Evolutionary conservation across 1,140 invertebrate genomes (phyloP).

Genomic region (Aphis craccivora): DNA sequence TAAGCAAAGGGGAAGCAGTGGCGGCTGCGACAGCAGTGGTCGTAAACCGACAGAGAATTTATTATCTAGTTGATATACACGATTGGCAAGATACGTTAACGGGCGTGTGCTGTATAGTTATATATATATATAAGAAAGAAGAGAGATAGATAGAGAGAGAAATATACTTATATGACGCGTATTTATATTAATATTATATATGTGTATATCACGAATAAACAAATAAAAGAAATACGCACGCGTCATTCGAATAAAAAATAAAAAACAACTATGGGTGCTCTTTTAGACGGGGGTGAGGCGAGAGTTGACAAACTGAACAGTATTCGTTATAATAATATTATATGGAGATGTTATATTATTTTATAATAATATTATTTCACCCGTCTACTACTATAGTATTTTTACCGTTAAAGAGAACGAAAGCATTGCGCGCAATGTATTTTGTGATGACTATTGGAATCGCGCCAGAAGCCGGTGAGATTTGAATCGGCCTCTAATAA

Average conservation of each 20-base stretch:
- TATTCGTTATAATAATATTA: neutral
- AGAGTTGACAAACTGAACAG: neutral
- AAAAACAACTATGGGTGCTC: neutral
- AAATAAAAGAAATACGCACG: neutral
- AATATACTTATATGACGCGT: neutral
- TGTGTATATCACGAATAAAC: neutral
- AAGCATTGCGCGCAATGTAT: neutral
- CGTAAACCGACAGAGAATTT: neutral
- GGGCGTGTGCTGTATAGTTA: neutral
- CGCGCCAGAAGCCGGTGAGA: neutral
- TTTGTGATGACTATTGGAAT: neutral
- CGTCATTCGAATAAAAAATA: neutral
- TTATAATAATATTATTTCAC: slow-evolving; percentile 1
- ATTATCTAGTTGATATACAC: slow-evolving; percentile 25
- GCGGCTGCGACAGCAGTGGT: neutral
- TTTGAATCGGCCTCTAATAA: neutral
- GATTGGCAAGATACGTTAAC: slow-evolving; percentile 9
- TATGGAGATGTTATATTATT: neutral
- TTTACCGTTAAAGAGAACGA: neutral
- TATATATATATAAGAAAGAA: neutral
- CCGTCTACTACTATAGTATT: neutral
- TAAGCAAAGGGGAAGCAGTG: neutral
- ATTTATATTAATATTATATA: neutral
- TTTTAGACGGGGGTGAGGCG: no score
- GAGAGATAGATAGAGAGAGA: neutral